Conservation (phyloP, 2,888 invertebrate genomes). For the Amphimallon solstitiale region DNA sequence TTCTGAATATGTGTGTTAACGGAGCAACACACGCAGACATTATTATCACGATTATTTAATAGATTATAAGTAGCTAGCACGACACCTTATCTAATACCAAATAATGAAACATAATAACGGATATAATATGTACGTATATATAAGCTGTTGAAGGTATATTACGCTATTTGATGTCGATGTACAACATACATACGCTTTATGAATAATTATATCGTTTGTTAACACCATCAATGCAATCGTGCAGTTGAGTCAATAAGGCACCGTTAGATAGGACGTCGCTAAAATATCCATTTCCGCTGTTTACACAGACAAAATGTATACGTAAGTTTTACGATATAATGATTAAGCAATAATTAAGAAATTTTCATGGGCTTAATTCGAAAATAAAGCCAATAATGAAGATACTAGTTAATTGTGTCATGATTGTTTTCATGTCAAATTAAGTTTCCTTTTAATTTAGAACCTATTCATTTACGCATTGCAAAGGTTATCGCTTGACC, state of each 20-base stretch:
- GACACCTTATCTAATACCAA: slow-evolving; percentile 18
- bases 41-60: slow-evolving; percentile 24
- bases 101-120: slow-evolving; percentile 20
- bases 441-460: too few relatives aligned
- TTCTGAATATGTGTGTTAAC: slow-evolving; percentile 10
- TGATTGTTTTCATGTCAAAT: too few relatives aligned
- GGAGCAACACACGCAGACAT: background rate
- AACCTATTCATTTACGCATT: too few relatives aligned
- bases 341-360: slow-evolving; percentile 1
- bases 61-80: background rate
- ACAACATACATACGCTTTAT: slow-evolving; percentile 2
- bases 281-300: slow-evolving; percentile 4
- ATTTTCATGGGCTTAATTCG: background rate
- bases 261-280: slow-evolving; percentile 11
- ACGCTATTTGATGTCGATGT: background rate
- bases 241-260: background rate
- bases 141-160: background rate
- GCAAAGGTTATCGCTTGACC: too few relatives aligned
- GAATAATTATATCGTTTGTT: slow-evolving; percentile 27
- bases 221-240: slow-evolving; percentile 1
- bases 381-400: too few relatives aligned
- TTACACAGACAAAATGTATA: background rate
- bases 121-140: background rate
- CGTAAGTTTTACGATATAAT: background rate
- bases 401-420: too few relatives aligned